Evolutionary conservation across 2,888 invertebrate species (phyloP).

Genomic region (Palloptera scutellata): DNA sequence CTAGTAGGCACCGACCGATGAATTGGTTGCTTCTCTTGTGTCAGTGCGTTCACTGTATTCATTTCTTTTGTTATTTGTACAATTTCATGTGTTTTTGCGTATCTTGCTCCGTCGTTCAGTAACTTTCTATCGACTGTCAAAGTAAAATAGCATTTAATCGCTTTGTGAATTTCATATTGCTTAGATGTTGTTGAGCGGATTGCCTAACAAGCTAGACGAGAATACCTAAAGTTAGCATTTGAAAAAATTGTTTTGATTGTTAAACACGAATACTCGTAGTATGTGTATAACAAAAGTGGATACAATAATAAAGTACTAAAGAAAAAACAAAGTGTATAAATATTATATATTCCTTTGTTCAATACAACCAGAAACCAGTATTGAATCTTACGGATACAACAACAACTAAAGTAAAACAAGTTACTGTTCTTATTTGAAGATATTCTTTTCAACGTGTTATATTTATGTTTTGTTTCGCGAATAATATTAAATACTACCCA

Average conservation of each 20-base stretch:
- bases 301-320: slow-evolving; percentile 1
- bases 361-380: no score
- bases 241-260: neutral
- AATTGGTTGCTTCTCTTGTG: no score
- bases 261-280: neutral
- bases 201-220: slow-evolving; percentile 7
- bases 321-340: neutral
- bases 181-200: slow-evolving; percentile 18
- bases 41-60: no score
- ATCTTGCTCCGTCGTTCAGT: neutral
- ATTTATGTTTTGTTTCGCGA: no score
- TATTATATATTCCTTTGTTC: no score
- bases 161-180: slow-evolving; percentile 17
- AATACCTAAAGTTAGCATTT: neutral
- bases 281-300: neutral
- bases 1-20: no score
- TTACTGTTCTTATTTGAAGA: no score
- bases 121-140: slow-evolving; percentile 19
- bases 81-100: neutral
- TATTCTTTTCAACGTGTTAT: no score
- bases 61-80: neutral
- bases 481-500: no score
- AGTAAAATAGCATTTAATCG: slow-evolving; percentile 20
- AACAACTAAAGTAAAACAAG: no score
- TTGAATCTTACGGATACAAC: no score